phyloP scores from a whole-genome alignment of 2,113 vertebrate species.

The Cyprinodon tularosa region DNA sequence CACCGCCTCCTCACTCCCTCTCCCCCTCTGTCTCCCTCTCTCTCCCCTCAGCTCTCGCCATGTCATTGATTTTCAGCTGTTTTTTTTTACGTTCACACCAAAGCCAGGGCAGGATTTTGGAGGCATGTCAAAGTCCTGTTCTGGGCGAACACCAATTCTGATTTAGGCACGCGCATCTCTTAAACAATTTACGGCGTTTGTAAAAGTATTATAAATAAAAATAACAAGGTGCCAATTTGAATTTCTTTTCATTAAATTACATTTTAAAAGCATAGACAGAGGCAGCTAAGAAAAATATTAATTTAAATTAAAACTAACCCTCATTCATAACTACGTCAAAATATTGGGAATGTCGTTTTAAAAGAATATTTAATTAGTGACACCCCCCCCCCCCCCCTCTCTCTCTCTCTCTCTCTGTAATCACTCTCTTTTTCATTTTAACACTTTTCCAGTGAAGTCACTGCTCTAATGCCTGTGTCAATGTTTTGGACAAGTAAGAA shows the following conservation, averaged over 20 bases:
- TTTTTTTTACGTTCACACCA: conserved; percentile 39
- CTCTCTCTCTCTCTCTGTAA: conserved; percentile 2
- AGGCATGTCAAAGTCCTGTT: conserved; percentile 44
- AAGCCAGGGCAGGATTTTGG: conserved; percentile 37
- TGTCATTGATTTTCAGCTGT: conserved; percentile 61
- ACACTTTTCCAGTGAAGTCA: neutral
- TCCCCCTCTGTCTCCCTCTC: conserved; percentile 35
- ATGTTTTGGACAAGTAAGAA: neutral
- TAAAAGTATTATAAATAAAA: conserved; percentile 23
- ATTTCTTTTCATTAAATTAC: neutral
- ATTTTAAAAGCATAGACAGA: conserved; percentile 44
- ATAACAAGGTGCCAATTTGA: neutral
- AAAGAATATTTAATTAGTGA: conserved; percentile 37
- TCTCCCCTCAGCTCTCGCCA: conserved; percentile 25
- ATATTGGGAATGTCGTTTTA: conserved; percentile 30
- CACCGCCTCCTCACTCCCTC: conserved; percentile 53
- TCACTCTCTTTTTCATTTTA: neutral
- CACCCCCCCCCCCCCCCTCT: no score
- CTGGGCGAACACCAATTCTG: conserved; percentile 40
- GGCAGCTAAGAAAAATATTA: neutral
- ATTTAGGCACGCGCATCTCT: conserved; percentile 37
- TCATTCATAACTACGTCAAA: conserved; percentile 20
- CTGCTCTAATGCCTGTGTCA: neutral
- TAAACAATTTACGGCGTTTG: conserved; percentile 24
- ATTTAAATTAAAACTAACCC: neutral